These are phyloP conservation scores for Tetramorium bicarinatum DNA, from an alignment of 2,888 invertebrate species.

Conservation along the genomic window DNA sequence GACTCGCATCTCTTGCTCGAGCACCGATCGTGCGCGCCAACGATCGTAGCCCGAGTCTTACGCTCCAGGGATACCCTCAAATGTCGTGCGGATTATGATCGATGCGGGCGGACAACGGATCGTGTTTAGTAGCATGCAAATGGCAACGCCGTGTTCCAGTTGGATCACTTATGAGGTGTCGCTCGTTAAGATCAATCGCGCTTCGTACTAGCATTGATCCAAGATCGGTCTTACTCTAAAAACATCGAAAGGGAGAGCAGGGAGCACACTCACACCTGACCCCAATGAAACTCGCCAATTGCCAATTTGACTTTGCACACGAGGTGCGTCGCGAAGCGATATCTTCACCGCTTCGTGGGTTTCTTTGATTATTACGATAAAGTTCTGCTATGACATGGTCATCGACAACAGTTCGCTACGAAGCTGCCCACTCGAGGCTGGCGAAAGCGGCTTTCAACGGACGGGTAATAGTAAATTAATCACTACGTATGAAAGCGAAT, in stretches of 20 bases:
- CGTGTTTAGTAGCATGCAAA: conserved; percentile 76
- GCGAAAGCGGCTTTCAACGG: conserved; percentile 71
- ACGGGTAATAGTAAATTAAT: conserved; percentile 64
- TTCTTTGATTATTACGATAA: conserved; percentile 40
- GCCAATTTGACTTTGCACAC: conserved; percentile 78
- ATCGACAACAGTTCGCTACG: conserved; percentile 83
- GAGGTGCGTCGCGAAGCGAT: conserved; percentile 28
- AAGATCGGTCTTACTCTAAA: conserved; percentile 75
- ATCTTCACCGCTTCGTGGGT: conserved; percentile 50
- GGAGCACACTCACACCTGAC: conserved; percentile 86
- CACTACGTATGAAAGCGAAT: conserved; percentile 57
- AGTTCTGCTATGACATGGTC: conserved; percentile 83
- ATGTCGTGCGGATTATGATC: conserved; percentile 48
- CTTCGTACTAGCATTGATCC: conserved; percentile 70
- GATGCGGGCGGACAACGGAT: conserved; percentile 68
- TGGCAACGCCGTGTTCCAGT: conserved; percentile 83
- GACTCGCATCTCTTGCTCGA: conserved; percentile 47
- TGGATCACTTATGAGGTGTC: conserved; percentile 83
- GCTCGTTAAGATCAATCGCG: conserved; percentile 76
- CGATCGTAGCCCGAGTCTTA: conserved; percentile 41
- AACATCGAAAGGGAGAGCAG: conserved; percentile 84
- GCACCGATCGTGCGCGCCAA: conserved; percentile 29
- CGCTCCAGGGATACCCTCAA: conserved; percentile 24
- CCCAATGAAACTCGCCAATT: conserved; percentile 85
- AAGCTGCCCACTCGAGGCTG: conserved; percentile 85